Conservation (phyloP, 2,888 invertebrate species). For the Nipponacmea schrenckii region DNA sequence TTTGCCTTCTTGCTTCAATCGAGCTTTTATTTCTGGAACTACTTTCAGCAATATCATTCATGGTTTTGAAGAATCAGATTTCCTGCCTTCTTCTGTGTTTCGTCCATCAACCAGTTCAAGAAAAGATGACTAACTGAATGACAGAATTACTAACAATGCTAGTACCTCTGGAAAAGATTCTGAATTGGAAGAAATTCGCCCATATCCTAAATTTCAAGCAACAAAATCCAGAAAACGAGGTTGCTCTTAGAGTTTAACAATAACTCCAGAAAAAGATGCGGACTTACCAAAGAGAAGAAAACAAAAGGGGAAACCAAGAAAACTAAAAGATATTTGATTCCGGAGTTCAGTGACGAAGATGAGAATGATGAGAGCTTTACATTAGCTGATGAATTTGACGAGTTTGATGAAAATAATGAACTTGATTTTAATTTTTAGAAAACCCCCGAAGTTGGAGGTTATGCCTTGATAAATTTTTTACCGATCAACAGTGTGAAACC, state of each 20-base stretch:
- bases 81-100: not conserved
- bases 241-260: not conserved
- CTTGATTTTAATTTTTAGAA: not conserved
- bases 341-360: no score
- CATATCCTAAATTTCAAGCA: not conserved
- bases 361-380: not conserved
- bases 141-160: no score
- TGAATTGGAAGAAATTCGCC: not conserved
- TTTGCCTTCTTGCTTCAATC: constrained; percentile 1
- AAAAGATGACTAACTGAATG: no score
- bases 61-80: constrained; percentile 8
- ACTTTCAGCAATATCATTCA: constrained; percentile 21
- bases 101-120: no score
- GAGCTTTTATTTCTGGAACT: constrained; percentile 16
- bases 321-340: no score
- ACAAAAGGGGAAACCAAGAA: not conserved
- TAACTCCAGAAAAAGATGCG: not conserved
- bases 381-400: not conserved
- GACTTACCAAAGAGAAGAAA: no score
- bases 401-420: not conserved
- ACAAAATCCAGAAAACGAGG: not conserved
- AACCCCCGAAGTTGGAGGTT: not conserved
- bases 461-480: not conserved
- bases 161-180: no score
- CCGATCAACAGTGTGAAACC: not conserved